These are phyloP conservation scores for Mirounga angustirostris DNA, from an alignment of 2,113 vertebrate species.

Conservation along the genomic window DNA sequence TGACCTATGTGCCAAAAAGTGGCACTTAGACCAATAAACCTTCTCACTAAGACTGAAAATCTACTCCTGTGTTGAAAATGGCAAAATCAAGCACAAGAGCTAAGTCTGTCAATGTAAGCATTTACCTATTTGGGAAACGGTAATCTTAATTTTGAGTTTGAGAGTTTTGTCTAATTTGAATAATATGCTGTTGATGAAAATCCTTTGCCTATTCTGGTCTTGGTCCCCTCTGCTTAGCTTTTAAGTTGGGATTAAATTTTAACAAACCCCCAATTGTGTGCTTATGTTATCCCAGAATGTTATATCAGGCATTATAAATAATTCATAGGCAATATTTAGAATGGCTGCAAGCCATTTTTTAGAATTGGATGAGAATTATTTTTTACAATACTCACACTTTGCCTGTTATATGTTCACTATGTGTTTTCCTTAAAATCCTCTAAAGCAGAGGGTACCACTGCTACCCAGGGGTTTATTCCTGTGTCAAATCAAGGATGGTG, in stretches of 20 bases:
- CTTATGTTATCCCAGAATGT: slow-evolving; percentile 37
- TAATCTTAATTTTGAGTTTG: not conserved
- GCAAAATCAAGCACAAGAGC: not conserved
- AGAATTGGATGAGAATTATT: slow-evolving; percentile 53
- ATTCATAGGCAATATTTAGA: slow-evolving; percentile 71
- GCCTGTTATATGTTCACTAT: not conserved
- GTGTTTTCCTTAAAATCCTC: slow-evolving; percentile 54
- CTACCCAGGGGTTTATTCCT: not conserved
- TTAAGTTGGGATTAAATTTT: slow-evolving; percentile 70
- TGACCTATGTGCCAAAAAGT: not conserved
- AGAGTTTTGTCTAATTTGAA: not conserved
- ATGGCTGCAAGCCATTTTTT: slow-evolving; percentile 52
- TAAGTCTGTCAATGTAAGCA: not conserved
- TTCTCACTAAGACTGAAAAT: not conserved
- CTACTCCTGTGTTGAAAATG: not conserved
- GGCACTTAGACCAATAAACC: not conserved
- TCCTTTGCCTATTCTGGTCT: not conserved
- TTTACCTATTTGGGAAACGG: not conserved
- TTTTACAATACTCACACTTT: slow-evolving; percentile 51
- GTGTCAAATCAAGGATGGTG: not conserved
- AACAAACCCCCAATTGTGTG: slow-evolving; percentile 32
- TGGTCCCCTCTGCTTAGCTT: not conserved
- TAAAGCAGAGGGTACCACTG: not conserved
- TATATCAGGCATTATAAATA: slow-evolving; percentile 64
- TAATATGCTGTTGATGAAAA: slow-evolving; percentile 1